phyloP scores from a whole-genome alignment of 2,113 vertebrate species.

The Porphyrio hochstetteri region DNA sequence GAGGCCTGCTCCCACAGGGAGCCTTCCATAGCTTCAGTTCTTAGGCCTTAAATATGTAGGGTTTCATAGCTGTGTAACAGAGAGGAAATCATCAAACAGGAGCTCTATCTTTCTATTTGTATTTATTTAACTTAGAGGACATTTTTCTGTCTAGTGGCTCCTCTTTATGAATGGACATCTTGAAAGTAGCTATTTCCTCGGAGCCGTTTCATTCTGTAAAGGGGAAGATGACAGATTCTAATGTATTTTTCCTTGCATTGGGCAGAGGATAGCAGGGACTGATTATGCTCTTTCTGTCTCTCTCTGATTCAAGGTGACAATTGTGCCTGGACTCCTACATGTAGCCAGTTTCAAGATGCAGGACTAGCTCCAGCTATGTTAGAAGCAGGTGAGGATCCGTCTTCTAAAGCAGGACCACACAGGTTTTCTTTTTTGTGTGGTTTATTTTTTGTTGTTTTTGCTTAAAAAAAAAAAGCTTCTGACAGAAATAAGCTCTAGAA shows the following conservation, averaged over 20 bases:
- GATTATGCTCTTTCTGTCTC: conserved; percentile 1
- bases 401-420: not conserved
- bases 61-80: not conserved
- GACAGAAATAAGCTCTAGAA: not conserved
- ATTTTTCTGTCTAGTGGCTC: not conserved
- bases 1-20: not conserved
- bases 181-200: not conserved
- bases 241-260: not conserved
- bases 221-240: not conserved
- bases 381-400: conserved; percentile 53
- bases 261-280: not conserved
- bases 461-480: not conserved
- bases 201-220: not conserved
- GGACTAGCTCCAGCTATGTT: conserved; percentile 24
- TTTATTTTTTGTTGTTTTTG: not conserved
- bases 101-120: not conserved
- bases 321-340: conserved; percentile 16
- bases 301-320: conserved; percentile 44
- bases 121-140: not conserved
- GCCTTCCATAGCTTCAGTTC: not conserved
- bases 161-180: not conserved
- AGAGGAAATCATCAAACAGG: not conserved
- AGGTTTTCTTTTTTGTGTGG: not conserved
- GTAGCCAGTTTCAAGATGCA: conserved; percentile 44
- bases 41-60: not conserved